Conservation (phyloP, 1,140 invertebrate species). For the Meloidogyne chitwoodi region DNA sequence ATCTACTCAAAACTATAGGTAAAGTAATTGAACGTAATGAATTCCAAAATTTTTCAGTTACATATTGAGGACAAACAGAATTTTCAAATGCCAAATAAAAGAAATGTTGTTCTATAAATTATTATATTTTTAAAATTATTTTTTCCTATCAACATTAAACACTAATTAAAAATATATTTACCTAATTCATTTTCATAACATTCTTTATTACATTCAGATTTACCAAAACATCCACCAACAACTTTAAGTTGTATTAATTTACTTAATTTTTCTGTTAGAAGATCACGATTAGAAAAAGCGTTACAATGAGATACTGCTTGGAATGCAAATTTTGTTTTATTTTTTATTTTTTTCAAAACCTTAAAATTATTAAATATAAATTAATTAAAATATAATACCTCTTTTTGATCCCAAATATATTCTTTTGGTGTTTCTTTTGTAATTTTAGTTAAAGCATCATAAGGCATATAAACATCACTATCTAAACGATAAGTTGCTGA, state of each 20-base stretch:
- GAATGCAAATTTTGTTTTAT: conserved; percentile 9
- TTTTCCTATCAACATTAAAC: too few relatives aligned
- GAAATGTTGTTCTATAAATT: conserved; percentile 30
- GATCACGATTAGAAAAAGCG: neutral
- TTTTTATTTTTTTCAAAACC: neutral
- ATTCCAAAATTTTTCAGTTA: conserved; percentile 58
- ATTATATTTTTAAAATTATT: neutral
- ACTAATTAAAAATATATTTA: too few relatives aligned
- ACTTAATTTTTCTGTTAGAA: neutral
- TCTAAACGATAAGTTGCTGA: conserved; percentile 21
- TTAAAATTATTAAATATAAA: neutral
- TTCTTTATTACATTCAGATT: neutral
- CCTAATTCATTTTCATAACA: neutral
- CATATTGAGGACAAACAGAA: conserved; percentile 57
- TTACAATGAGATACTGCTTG: conserved; percentile 11
- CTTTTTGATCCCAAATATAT: neutral
- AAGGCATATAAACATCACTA: conserved; percentile 3
- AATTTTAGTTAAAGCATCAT: conserved; percentile 4
- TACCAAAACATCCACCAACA: neutral
- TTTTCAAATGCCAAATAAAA: conserved; percentile 60
- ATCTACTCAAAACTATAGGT: conserved; percentile 15
- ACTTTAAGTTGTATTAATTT: neutral
- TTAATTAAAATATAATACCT: too few relatives aligned
- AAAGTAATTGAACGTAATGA: neutral
- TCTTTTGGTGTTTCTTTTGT: too few relatives aligned